Percentiles rank a stretch among this genome's conserved stretches.
Conservation (phyloP, 2,888 invertebrate genomes). For the Pseudoips prasinana region DNA sequence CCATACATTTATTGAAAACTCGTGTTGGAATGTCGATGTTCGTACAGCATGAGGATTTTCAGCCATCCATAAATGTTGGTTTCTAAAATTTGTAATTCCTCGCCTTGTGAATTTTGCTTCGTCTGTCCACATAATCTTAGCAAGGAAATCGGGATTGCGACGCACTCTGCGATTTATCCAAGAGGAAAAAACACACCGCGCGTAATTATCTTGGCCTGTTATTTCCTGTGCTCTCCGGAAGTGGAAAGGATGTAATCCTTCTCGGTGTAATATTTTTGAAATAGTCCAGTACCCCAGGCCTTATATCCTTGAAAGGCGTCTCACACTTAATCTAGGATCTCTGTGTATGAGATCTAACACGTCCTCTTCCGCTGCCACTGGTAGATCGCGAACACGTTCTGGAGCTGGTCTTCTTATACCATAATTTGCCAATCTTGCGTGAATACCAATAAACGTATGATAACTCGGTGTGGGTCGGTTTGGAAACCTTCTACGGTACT, state of each 20-base stretch:
- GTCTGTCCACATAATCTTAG: constrained; percentile 1
- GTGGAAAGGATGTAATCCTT: constrained; percentile 1
- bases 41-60: constrained; percentile 5
- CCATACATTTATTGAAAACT: constrained; percentile 8
- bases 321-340: no score
- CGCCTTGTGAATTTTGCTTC: constrained; percentile 7
- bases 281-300: no score
- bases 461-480: no score
- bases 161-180: not conserved
- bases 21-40: constrained; percentile 1
- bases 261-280: not conserved
- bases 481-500: no score
- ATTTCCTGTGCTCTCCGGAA: not conserved
- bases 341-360: no score
- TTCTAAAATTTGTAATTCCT: constrained; percentile 7
- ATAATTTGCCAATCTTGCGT: no score
- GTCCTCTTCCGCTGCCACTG: no score
- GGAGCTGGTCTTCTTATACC: no score
- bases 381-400: no score
- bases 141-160: not conserved
- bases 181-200: not conserved
- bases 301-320: no score
- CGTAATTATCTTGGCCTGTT: not conserved
- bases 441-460: no score
- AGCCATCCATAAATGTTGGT: constrained; percentile 3